Evolutionary conservation across 1,140 invertebrate species (phyloP).

Genomic region (Hycleus cichorii): DNA sequence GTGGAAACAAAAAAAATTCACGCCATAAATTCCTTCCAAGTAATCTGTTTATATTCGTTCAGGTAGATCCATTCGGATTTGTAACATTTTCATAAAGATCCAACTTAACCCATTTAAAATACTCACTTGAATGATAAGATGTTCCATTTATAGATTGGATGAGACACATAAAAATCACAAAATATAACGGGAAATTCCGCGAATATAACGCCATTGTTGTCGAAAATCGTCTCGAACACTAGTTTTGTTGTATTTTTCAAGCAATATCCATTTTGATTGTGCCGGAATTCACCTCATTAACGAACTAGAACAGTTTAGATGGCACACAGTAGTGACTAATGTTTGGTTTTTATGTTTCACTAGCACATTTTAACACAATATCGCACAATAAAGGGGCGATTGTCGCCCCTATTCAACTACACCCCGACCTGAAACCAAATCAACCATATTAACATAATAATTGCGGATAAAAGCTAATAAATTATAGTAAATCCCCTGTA

Average conservation of each 20-base stretch:
- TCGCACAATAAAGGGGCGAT: not conserved
- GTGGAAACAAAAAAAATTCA: too few species aligned
- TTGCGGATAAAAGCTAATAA: slow-evolving; percentile 7
- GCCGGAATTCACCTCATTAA: slow-evolving; percentile 3
- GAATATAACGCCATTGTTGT: slow-evolving; percentile 10
- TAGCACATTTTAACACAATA: not conserved
- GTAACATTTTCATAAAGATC: too few species aligned
- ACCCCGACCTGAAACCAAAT: slow-evolving; percentile 6
- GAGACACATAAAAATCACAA: slow-evolving; percentile 6
- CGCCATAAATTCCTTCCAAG: too few species aligned
- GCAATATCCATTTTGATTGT: slow-evolving; percentile 10
- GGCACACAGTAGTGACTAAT: slow-evolving; percentile 1
- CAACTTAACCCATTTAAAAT: not conserved
- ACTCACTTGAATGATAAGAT: slow-evolving; percentile 4
- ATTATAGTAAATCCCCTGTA: not conserved
- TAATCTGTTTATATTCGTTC: too few species aligned
- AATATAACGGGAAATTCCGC: not conserved
- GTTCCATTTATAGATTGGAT: slow-evolving; percentile 6
- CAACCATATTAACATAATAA: slow-evolving; percentile 10
- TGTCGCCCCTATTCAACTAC: not conserved
- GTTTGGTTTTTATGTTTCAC: slow-evolving; percentile 1
- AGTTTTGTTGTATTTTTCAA: not conserved
- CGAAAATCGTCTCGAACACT: not conserved
- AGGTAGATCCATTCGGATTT: too few species aligned
- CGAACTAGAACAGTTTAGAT: slow-evolving; percentile 6